Base-by-base conservation (phyloP, 2,888 invertebrate species). In the Ochropacha duplaris region DNA sequence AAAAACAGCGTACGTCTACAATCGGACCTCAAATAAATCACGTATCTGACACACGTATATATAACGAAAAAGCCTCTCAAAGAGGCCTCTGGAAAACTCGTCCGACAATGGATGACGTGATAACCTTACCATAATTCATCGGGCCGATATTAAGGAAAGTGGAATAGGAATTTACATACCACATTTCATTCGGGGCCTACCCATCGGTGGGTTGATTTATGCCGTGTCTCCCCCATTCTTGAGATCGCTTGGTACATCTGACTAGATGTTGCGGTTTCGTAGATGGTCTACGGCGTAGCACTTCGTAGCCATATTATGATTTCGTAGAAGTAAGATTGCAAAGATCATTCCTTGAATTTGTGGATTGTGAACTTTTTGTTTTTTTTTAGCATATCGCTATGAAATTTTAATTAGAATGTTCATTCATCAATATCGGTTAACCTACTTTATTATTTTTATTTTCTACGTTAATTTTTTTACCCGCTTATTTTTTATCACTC, bases 141-240 rank as follows among this genome's bases (percentile, higher is more conserved):
- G 61, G 31, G 57, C 74, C 76, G 74, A 82, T 81, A 81, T 82
- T 80, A 78, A 74, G 78, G 79, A 63, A 62, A 69, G 72, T 69
- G 71, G 44, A 72, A 65, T 66, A 62, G 60, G 77, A 76, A 84
- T 86, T 86, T 85, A 81, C 85, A 86, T 86, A 84, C 78, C 81
- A 72, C 82, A 77, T 79, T 73, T 77, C 83, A 76, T 78, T 79
- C 78, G 73, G 68, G 44, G 75, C 80, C 75, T 78, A 76, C 80
- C 81, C 70, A 59, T 56, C 72, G 73, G 73, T 64, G 72, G 66
- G 66, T 69, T 85, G 86, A 86, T 86, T 86, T 86, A 86, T 84
- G 76, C 76, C 68, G 65, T 58, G 59, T 74, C 73, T 72, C 68
- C 71, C 74, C 66, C 68, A 67, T 60, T 74, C 79, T 77, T 76